Evolutionary conservation across 1,140 invertebrate genomes (phyloP).

Genomic region (Drosophila novamexicana): DNA sequence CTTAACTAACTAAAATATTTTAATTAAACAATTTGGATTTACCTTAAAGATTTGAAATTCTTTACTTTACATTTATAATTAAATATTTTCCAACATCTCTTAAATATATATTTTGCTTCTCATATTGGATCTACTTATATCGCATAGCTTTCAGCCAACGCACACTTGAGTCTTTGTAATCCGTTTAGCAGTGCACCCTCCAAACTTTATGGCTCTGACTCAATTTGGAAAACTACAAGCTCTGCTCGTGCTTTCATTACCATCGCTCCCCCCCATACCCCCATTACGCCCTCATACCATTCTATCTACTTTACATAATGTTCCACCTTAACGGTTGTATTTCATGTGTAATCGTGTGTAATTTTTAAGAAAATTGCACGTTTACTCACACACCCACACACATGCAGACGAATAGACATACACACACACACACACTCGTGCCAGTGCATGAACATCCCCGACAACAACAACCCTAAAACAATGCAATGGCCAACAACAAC

Average conservation of each 20-base stretch:
- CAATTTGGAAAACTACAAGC: constrained; percentile 15
- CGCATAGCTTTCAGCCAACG: not conserved
- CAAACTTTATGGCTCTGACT: constrained; percentile 4
- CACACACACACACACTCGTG: not conserved
- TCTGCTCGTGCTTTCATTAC: constrained; percentile 31
- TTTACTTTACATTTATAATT: no score
- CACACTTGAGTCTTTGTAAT: constrained; percentile 11
- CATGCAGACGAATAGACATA: constrained; percentile 1
- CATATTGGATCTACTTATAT: constrained; percentile 5
- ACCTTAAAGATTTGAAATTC: no score
- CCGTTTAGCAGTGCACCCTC: constrained; percentile 25
- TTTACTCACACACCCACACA: constrained; percentile 34
- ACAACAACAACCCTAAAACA: constrained; percentile 73
- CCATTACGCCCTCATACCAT: not conserved
- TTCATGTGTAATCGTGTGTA: constrained; percentile 81
- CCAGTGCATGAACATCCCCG: constrained; percentile 33
- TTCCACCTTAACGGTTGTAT: constrained; percentile 54
- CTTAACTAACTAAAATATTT: no score
- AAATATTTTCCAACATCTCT: no score
- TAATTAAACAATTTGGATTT: no score
- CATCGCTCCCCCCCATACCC: not conserved
- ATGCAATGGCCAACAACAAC: constrained; percentile 51
- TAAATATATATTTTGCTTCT: not conserved
- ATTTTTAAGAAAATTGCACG: constrained; percentile 82
- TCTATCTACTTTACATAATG: constrained; percentile 51